A percentile compares a stretch with the other conserved stretches of the same genome.
These are phyloP conservation scores for Planococcus citri DNA, from an alignment of 1,140 invertebrate genomes.

Conservation along the genomic window DNA sequence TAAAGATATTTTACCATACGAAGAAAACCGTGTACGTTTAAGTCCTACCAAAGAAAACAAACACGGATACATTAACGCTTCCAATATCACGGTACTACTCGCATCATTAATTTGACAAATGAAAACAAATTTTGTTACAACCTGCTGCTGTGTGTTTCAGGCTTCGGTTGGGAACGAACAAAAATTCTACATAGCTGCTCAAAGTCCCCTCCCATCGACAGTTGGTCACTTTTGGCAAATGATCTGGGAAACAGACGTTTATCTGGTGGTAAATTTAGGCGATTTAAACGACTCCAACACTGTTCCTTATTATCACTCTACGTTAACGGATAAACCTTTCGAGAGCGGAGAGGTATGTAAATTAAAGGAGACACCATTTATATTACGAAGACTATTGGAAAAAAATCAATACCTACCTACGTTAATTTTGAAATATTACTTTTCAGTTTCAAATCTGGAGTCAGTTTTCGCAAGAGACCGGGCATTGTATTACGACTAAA, in stretches of 20 bases:
- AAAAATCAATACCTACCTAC: no score
- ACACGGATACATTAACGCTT: slow-evolving; percentile 80
- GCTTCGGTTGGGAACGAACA: slow-evolving; percentile 59
- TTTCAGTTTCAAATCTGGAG: slow-evolving; percentile 53
- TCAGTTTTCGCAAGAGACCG: slow-evolving; percentile 47
- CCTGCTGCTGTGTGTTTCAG: no score
- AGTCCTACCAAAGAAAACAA: slow-evolving; percentile 64
- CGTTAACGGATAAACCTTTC: slow-evolving; percentile 39
- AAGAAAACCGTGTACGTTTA: slow-evolving; percentile 68
- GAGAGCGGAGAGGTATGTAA: slow-evolving; percentile 44
- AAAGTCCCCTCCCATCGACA: slow-evolving; percentile 52
- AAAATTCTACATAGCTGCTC: slow-evolving; percentile 71
- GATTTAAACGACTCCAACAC: slow-evolving; percentile 35
- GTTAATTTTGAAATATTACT: no score
- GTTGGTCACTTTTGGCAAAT: slow-evolving; percentile 68
- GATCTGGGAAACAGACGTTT: slow-evolving; percentile 71
- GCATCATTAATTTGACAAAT: no score
- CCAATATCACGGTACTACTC: slow-evolving; percentile 69
- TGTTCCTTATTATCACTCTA: slow-evolving; percentile 40
- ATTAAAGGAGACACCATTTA: no score
- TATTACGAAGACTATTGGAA: no score
- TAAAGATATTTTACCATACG: slow-evolving; percentile 71
- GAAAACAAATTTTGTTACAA: no score
- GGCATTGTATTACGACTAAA: slow-evolving; percentile 45
- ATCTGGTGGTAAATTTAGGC: slow-evolving; percentile 48